Percentiles rank a stretch among this genome's conserved stretches.
phyloP scores from a whole-genome alignment of 2,888 invertebrate genomes.

The Pecten maximus region DNA sequence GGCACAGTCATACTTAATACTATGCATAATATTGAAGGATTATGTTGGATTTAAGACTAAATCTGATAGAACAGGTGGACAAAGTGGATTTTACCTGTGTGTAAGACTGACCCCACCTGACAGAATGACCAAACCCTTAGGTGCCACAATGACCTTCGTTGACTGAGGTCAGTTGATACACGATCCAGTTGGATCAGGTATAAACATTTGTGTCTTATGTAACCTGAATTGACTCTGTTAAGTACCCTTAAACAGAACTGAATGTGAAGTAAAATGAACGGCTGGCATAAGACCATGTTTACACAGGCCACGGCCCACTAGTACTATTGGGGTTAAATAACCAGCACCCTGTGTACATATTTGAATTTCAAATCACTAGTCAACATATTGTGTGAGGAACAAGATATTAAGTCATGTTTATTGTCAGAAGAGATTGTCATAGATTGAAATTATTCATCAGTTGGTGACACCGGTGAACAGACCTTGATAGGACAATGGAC shows the following conservation, averaged over 20 bases:
- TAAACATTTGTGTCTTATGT: constrained; percentile 18
- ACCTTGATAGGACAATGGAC: not conserved
- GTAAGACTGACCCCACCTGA: not conserved
- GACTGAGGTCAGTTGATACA: not conserved
- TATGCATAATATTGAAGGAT: constrained; percentile 1
- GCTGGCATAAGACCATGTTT: not conserved
- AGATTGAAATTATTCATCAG: not conserved
- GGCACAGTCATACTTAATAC: not conserved
- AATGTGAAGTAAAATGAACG: not conserved
- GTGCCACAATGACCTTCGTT: not conserved
- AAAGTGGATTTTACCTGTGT: not conserved
- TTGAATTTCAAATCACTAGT: not conserved
- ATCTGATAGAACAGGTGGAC: not conserved
- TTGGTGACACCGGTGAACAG: not conserved
- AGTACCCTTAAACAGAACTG: constrained; percentile 8
- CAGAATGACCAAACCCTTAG: constrained; percentile 6
- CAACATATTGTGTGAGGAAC: not conserved
- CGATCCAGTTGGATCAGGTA: not conserved
- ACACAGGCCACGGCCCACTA: not conserved
- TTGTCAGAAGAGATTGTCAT: not conserved
- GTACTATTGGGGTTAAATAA: not conserved
- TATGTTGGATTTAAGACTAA: not conserved
- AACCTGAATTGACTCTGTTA: not conserved
- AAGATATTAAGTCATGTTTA: constrained; percentile 21
- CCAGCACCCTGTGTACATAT: not conserved